Evolutionary conservation across 2,888 invertebrate genomes (phyloP).

Genomic region (Nephrocerus scutellatus): DNA sequence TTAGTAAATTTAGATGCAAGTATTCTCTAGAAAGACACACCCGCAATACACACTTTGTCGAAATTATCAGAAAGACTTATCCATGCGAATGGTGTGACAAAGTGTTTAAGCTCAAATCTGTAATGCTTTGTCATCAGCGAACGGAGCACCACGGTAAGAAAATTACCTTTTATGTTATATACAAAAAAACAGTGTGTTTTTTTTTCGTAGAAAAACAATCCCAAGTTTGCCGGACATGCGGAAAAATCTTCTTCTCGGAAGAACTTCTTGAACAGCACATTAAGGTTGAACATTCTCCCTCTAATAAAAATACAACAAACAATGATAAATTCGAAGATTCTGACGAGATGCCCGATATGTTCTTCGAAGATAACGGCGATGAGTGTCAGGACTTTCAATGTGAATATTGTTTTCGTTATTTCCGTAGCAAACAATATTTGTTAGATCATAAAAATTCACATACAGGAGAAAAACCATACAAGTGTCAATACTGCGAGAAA

Average conservation of each 20-base stretch:
- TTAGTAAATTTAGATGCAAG: slow-evolving; percentile 21
- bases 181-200: neutral
- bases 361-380: too few species aligned
- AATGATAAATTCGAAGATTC: too few species aligned
- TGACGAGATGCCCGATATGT: too few species aligned
- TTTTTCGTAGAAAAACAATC: too few species aligned
- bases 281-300: slow-evolving; percentile 11
- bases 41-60: slow-evolving; percentile 11
- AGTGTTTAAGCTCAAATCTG: slow-evolving; percentile 2
- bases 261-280: slow-evolving; percentile 8
- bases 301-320: slow-evolving; percentile 8
- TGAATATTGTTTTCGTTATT: slow-evolving; percentile 17
- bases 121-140: slow-evolving; percentile 5
- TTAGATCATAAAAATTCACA: slow-evolving; percentile 17
- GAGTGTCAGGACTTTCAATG: too few species aligned
- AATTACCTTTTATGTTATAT: too few species aligned
- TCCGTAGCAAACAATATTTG: slow-evolving; percentile 8
- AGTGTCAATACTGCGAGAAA: slow-evolving; percentile 14
- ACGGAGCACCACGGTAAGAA: slow-evolving; percentile 10
- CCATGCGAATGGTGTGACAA: slow-evolving; percentile 9
- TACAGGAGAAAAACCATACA: slow-evolving; percentile 12
- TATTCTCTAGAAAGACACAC: slow-evolving; percentile 20
- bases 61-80: neutral
- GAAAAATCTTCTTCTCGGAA: slow-evolving; percentile 9
- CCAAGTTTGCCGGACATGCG: slow-evolving; percentile 12